phyloP scores from a whole-genome alignment of 2,113 vertebrate genomes.

The Hiodon tergisus region DNA sequence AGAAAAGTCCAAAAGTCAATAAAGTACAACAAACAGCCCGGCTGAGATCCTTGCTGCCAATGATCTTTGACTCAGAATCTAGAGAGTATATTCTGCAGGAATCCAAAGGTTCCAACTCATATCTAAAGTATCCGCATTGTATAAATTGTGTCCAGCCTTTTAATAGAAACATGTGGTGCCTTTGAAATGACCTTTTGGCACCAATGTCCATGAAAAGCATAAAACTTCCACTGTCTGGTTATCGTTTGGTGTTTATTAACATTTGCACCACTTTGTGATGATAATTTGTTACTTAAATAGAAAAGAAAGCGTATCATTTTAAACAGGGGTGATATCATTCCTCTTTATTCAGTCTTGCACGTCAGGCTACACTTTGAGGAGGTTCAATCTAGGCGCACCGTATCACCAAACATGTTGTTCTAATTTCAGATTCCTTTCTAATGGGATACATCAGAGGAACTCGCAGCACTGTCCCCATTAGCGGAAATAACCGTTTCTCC shows the following conservation, averaged over 20 bases:
- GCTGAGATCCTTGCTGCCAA: not conserved
- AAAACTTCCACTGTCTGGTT: not conserved
- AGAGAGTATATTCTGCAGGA: no score
- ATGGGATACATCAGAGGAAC: constrained; percentile 3
- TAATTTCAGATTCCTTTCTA: not conserved
- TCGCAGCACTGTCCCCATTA: constrained; percentile 5
- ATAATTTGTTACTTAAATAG: not conserved
- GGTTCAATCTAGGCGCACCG: not conserved
- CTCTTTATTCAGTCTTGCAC: not conserved
- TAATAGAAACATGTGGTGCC: not conserved
- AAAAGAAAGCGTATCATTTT: not conserved
- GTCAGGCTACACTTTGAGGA: not conserved
- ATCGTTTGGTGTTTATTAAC: not conserved
- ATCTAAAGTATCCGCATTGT: no score
- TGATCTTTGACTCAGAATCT: not conserved
- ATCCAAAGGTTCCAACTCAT: not conserved
- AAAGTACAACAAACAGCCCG: constrained; percentile 14
- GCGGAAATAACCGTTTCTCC: constrained; percentile 11
- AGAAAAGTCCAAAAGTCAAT: constrained; percentile 1
- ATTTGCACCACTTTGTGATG: not conserved
- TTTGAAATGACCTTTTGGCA: not conserved
- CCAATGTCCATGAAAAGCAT: not conserved
- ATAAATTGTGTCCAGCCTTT: no score
- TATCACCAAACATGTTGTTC: not conserved
- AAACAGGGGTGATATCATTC: not conserved